Percentiles rank a stretch among this genome's conserved stretches.
These are phyloP conservation scores for Xyliphius kryptos DNA, from an alignment of 2,113 vertebrate genomes.

Conservation along the genomic window DNA sequence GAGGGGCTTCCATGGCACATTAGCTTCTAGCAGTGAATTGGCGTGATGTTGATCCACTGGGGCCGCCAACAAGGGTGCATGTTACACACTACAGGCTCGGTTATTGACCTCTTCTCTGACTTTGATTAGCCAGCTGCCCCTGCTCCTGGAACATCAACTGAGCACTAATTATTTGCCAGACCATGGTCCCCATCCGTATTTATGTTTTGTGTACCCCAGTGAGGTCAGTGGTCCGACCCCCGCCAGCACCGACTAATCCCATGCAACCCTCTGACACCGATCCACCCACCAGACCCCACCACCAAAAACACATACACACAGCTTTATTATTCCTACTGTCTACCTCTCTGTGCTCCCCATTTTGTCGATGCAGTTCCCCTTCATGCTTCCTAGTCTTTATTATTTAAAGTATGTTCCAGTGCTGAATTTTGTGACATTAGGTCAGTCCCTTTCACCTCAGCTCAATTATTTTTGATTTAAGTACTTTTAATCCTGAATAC, in stretches of 20 bases:
- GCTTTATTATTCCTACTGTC: no score
- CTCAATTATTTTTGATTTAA: no score
- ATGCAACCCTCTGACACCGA: conserved; percentile 61
- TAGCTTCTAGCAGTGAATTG: no score
- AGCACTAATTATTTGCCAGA: conserved; percentile 82
- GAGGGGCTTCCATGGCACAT: conserved; percentile 42
- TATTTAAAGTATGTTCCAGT: no score
- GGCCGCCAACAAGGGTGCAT: conserved; percentile 42
- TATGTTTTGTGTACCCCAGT: conserved; percentile 79
- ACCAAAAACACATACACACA: conserved; percentile 35
- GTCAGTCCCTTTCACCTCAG: no score
- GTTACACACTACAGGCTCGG: conserved; percentile 64
- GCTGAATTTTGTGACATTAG: no score
- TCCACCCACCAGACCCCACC: conserved; percentile 57
- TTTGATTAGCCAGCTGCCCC: conserved; percentile 69
- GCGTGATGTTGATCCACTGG: conserved; percentile 47
- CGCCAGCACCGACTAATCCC: conserved; percentile 59
- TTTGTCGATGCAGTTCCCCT: no score
- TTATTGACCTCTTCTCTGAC: conserved; percentile 67
- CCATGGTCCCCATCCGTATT: conserved; percentile 69
- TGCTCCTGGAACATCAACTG: conserved; percentile 69
- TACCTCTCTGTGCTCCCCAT: no score
- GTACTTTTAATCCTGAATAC: no score
- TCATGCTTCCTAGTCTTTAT: no score
- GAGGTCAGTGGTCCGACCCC: conserved; percentile 73